A percentile compares a stretch with the other conserved stretches of the same genome.
phyloP scores from a whole-genome alignment of 2,113 vertebrate species.

The Leucopternis melanops region DNA sequence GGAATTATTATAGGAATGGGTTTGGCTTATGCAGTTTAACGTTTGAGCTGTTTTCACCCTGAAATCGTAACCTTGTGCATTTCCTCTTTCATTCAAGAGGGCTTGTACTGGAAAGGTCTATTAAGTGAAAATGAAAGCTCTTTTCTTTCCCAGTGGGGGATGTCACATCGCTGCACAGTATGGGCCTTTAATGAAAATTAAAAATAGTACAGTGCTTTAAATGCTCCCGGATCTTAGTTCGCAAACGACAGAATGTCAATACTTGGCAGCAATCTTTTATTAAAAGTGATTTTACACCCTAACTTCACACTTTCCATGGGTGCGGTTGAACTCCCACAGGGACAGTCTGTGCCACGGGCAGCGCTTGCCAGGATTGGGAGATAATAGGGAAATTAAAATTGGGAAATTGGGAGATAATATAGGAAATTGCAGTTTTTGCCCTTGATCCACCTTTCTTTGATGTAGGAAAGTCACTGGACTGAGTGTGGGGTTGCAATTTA shows the following conservation, averaged over 20 bases:
- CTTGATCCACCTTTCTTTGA: not conserved
- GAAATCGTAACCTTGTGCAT: not conserved
- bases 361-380: fast-evolving
- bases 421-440: not conserved
- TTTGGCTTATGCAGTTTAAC: not conserved
- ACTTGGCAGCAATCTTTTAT: not conserved
- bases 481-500: not conserved
- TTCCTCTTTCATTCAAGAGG: not conserved
- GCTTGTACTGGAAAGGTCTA: not conserved
- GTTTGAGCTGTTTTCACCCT: not conserved
- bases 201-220: not conserved
- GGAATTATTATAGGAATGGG: not conserved
- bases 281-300: not conserved
- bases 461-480: not conserved
- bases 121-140: not conserved
- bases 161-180: not conserved
- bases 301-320: not conserved
- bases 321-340: not conserved
- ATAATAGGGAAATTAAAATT: too few species aligned
- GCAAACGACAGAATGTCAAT: not conserved
- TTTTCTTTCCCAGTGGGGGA: not conserved
- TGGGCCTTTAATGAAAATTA: not conserved
- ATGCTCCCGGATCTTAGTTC: not conserved
- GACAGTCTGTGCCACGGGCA: not conserved
- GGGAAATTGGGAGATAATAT: too few species aligned